Evolutionary conservation across 2,113 vertebrate genomes (phyloP).

Genomic region (Scartelaos histophorus): DNA sequence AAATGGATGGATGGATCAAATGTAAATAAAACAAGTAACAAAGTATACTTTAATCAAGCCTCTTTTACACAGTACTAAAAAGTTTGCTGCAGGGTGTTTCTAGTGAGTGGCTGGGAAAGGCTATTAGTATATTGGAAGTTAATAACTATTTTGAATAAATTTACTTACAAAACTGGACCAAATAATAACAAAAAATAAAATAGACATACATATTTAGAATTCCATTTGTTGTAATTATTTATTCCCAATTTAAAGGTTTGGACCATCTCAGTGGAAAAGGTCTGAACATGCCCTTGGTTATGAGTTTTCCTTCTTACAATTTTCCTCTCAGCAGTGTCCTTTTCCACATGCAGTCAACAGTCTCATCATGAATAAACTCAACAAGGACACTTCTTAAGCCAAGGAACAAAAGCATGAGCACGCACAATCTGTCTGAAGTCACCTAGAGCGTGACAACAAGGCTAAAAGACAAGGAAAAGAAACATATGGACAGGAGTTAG

Average conservation of each 20-base stretch:
- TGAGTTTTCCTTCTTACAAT: not conserved
- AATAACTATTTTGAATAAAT: too few relatives aligned
- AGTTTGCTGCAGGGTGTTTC: too few relatives aligned
- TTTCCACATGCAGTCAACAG: conserved; percentile 4
- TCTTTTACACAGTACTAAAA: too few relatives aligned
- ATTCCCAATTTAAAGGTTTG: not conserved
- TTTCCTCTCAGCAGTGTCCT: conserved; percentile 21
- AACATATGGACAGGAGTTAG: not conserved
- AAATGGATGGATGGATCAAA: too few relatives aligned
- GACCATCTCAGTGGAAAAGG: not conserved
- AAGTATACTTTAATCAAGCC: too few relatives aligned
- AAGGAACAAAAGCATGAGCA: conserved; percentile 5
- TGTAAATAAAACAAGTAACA: too few relatives aligned
- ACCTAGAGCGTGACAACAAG: not conserved
- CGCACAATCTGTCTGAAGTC: conserved; percentile 29
- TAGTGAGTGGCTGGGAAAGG: too few relatives aligned
- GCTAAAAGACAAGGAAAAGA: not conserved
- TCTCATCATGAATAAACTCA: conserved; percentile 4
- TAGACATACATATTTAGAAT: too few relatives aligned
- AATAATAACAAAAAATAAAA: too few relatives aligned
- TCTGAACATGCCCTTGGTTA: not conserved
- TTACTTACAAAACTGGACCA: too few relatives aligned
- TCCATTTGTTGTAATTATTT: not conserved
- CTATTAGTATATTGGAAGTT: too few relatives aligned
- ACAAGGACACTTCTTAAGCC: conserved; percentile 2